Base-by-base conservation (phyloP, 2,113 vertebrate genomes). In the Poicephalus gulielmi region DNA sequence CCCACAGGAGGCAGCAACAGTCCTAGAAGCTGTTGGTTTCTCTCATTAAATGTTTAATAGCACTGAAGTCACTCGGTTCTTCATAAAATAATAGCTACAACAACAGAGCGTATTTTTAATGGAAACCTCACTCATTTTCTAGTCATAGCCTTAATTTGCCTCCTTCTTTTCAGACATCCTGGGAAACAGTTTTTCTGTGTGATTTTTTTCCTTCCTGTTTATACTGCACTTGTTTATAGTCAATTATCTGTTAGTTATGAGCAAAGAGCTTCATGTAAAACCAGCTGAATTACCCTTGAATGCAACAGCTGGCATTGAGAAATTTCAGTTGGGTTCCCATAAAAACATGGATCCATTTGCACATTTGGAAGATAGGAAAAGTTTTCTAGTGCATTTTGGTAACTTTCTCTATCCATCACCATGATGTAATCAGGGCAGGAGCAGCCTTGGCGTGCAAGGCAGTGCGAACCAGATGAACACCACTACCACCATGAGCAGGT, bases 191-290 rank as follows among this genome's bases (percentile, higher is more conserved):
- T 93, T 79, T 90, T 83, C 62, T 71, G 49, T 22, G 10, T 33
- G 17, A 13, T 46, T 44, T 75, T 83, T 53, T 69, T 43, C 6
- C 64, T 57, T 85, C 50, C 30, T 33, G 11, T 92, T 97, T 83
- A 68, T 75, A 70, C 47, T 68, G 57, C 55, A 35, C n/a, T 92
- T 76, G 47, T 94, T 96, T 94, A 86, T 92, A 89, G 87, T 79
- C 91, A 94, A 94, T 97, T 96, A 95, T 84, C 83, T 95, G 96
- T 92, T 74, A 92, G 59, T 96, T 96, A 92, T 39, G 83, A 94
- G 84, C 70, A 84, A 83, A 92, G 64, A 90, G 50, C 74, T 73
- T 87, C 31, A 22, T 33, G 69, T 86, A 70, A 83, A 95, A 78
- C 67, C 67, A 87, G 92, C 86, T 92, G 92, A 88, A 90, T 78